Evolutionary conservation across 2,113 vertebrate genomes (phyloP), one percentile per base, ranked within the genome.

Genomic region (Carlito syrichta): DNA sequence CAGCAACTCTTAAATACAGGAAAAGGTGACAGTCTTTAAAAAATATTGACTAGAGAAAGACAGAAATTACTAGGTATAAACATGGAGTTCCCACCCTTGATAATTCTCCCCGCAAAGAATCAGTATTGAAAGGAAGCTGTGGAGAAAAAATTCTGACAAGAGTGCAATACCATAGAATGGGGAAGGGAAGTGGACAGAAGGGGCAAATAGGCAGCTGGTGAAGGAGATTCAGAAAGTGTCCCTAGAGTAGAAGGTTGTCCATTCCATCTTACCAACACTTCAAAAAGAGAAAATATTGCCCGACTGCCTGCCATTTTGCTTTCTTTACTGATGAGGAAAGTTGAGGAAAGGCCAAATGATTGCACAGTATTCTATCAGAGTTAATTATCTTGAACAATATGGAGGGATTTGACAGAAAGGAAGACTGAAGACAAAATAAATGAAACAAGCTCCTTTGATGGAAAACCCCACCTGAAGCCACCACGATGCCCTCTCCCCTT

Each of bases 401-500:
- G 60, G 27, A 88, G 68, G 54, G 71, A 56, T 74, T 94, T 96
- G 83, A 77, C 88, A 91, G 88, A 86, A 95, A 50, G 68, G 32
- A 86, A 96, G 62, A 78, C 4, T 23, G 58, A 90, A 71, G 79
- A 69, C 66, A 62, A 88, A 94, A 71, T 77, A 82, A 81, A 73
- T 79, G 76, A 73, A 71, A 32, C 40, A 94, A 38, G 1, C 10
- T 43, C 40, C 30, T 83, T 25, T 40, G 22, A 7, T n/a, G 78
- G 83, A 95, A 91, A 95, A 17, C 20, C 74, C 74, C 79, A 73
- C 1, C 0, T 40, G 25, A 93, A 66, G 77, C 20, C 20, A 23
- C 6, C 7, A 19, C 4, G 6, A 25, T 13, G 5, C 7, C n/a
- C n/a, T 16, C 22, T 17, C 12, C 3, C 1, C 68, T 16, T 1